Evolutionary conservation across 2,888 invertebrate genomes (phyloP).

Genomic region (Nephrotoma flavescens): DNA sequence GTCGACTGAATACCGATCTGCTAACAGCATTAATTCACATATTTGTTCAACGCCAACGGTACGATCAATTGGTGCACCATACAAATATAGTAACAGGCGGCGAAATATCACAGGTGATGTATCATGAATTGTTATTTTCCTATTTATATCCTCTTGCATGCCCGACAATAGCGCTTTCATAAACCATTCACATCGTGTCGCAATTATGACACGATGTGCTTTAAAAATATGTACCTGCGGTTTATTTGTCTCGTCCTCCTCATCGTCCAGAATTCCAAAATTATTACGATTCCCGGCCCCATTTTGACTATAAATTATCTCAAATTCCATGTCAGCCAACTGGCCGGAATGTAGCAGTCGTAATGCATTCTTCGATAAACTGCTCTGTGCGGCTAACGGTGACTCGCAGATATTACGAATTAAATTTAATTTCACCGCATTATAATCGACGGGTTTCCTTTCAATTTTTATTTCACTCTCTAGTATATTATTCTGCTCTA

Average conservation of each 20-base stretch:
- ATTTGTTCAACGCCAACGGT: slow-evolving; percentile 38
- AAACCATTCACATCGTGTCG: slow-evolving; percentile 54
- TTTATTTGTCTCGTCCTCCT: slow-evolving; percentile 6
- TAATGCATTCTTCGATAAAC: slow-evolving; percentile 40
- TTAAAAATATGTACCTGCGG: slow-evolving; percentile 30
- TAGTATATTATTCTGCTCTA: slow-evolving; percentile 27
- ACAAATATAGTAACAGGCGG: slow-evolving; percentile 46
- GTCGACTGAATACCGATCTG: slow-evolving; percentile 47
- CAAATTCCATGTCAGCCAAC: slow-evolving; percentile 51
- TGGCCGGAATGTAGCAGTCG: slow-evolving; percentile 38
- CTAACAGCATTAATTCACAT: slow-evolving; percentile 46
- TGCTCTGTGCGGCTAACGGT: slow-evolving; percentile 39
- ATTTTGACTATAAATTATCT: slow-evolving; percentile 27
- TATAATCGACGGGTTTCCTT: slow-evolving; percentile 20
- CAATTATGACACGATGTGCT: slow-evolving; percentile 50
- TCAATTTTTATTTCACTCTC: slow-evolving; percentile 17
- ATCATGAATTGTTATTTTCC: slow-evolving; percentile 47
- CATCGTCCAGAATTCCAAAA: not conserved
- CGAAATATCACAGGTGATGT: slow-evolving; percentile 45
- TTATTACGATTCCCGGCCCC: not conserved
- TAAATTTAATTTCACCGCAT: slow-evolving; percentile 31
- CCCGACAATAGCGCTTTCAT: slow-evolving; percentile 49
- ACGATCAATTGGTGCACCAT: slow-evolving; percentile 42
- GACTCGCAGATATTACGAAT: slow-evolving; percentile 46
- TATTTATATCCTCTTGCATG: slow-evolving; percentile 55